Base-by-base conservation (phyloP, 2,797 vertebrate genomes). In the Peromyscus eremicus region DNA sequence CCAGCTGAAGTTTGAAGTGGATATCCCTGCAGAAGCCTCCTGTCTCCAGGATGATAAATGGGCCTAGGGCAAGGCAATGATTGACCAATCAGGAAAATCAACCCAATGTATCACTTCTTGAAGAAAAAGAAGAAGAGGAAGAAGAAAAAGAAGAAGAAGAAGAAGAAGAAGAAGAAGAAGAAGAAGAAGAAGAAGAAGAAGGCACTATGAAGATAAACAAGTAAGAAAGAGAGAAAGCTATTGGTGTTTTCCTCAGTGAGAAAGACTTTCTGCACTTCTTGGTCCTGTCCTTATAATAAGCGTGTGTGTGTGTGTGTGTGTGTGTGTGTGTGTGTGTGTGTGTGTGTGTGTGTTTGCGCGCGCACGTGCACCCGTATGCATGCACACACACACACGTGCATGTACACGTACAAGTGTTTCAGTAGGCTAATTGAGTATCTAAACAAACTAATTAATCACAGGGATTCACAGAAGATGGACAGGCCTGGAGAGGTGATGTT, bases 401-500 rank as follows among this genome's bases (percentile, higher is more conserved):
- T 25, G 23, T 23, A n/a, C 34, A n/a, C 6, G 34, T 32, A 70
- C n/a, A n/a, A 99, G 98, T 99, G 99, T 99, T 99, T 99, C 99
- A 98, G 98, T 99, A 99, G 98, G 98, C 99, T 99, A 99, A 99
- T 99, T 99, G 99, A 99, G 99, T 99, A 99, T 99, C 99, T 99
- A 99, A 99, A 99, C 99, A 99, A 99, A 99, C 99, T 99, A 99
- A 99, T 99, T 99, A 99, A 99, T 99, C 99, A 99, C 98, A 95
- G 98, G 98, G 98, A 98, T 99, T 99, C 98, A 91, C 98, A 97
- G 97, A 99, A 99, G 99, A 99, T 97, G 99, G 99, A 99, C 99
- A 99, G 99, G 99, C 99, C 99, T 99, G 98, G 99, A 99, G 99
- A 99, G 99, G 99, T 99, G 99, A 99, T 99, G 99, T 99, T 99